These are phyloP conservation scores for Agonopterix subpropinquella DNA, from an alignment of 2,888 invertebrate genomes.

Conservation along the genomic window DNA sequence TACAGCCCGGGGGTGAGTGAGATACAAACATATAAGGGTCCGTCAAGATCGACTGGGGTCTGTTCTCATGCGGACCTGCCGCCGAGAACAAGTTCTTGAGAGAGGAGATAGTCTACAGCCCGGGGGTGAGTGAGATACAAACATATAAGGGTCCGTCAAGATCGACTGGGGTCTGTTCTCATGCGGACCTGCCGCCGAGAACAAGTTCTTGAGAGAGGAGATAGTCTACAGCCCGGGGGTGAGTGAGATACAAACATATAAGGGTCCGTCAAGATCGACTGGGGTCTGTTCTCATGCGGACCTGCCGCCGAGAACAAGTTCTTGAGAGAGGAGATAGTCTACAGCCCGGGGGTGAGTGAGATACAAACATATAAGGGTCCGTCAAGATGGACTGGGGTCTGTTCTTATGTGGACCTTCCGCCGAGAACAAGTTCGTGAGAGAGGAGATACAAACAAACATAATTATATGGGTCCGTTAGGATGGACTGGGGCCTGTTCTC, in stretches of 20 bases:
- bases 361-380: no score
- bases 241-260: slow-evolving; percentile 47
- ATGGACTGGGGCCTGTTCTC: slow-evolving; percentile 99
- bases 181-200: slow-evolving; percentile 88
- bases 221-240: slow-evolving; percentile 95
- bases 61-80: slow-evolving; percentile 89
- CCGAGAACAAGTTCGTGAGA: slow-evolving; percentile 92
- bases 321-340: slow-evolving; percentile 95
- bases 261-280: slow-evolving; percentile 99
- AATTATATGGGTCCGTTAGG: no score
- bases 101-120: slow-evolving; percentile 96
- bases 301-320: slow-evolving; percentile 91
- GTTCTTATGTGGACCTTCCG: slow-evolving; percentile 88
- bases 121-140: slow-evolving; percentile 79
- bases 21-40: background rate
- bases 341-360: slow-evolving; percentile 87
- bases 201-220: slow-evolving; percentile 94
- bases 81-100: slow-evolving; percentile 94
- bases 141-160: slow-evolving; percentile 82
- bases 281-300: slow-evolving; percentile 95
- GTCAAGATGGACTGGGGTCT: slow-evolving; percentile 99
- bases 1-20: slow-evolving; percentile 89
- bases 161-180: slow-evolving; percentile 99
- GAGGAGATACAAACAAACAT: slow-evolving; percentile 94
- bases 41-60: slow-evolving; percentile 99